Base-by-base conservation (phyloP, 35 echinoderm and acorn worm genomes). In the Amphiura filiformis region DNA sequence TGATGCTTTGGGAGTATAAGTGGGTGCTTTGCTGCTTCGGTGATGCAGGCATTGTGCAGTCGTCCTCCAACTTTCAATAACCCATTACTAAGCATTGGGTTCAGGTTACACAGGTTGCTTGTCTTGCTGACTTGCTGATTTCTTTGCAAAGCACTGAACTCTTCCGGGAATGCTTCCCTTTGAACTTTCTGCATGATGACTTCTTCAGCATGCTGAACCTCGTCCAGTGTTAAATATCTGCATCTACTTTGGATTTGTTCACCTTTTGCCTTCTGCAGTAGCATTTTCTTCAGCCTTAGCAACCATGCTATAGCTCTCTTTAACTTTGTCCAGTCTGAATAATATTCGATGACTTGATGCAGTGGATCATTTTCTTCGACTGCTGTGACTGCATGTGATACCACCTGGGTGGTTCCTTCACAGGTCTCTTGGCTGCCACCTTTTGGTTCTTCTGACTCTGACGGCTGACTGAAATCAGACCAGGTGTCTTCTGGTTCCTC, bases 1-100 rank as follows among this genome's bases (percentile, higher is more conserved):
- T 75, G 57, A 18, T 78, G 13, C 22, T 87, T 91, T 38, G 70
- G 79, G 11, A 92, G 39, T 1, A 91, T 79, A 14, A 91, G 47
- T 75, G 83, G 89, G 31, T 89, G 82, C 80, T 89, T 89, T 1
- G 81, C 80, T 40, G 84, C 76, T 34, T 61, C 36, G 35, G 86
- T 15, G 34, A 95, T 88, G 5, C 17, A 0, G 76, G 78, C 79
- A 80, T 91, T 75, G 31, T 83, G 38, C 0, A 88, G 33, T 75
- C 88, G 86, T 57, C 93, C 88, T 34, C 84, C 88, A 30, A 94
- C 93, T 75, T 78, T 57, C 32, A 94, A 0, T 22, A 88, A n/a
- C 39, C 84, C 93, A 70, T 94, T 80, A 76, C 1, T 15, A 30
- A 4, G 28, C 1, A 4, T 70, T 11, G 61, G 61, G 28, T 70